Conservation (phyloP, 2,113 vertebrate genomes). For the Pao palembangensis region DNA sequence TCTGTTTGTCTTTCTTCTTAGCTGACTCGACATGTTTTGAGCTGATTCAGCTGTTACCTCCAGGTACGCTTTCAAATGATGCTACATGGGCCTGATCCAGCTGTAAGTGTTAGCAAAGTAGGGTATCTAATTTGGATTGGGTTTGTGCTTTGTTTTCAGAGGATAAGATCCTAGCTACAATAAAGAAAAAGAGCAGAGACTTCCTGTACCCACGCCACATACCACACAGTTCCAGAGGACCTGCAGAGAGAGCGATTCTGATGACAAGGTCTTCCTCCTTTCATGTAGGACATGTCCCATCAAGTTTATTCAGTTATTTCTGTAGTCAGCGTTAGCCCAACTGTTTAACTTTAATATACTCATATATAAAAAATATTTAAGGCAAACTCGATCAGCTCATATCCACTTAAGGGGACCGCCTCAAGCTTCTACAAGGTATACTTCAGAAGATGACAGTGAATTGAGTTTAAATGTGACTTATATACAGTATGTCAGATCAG, state of each 20-base stretch:
- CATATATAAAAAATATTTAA: too few species aligned
- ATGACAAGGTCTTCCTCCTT: conserved; percentile 85
- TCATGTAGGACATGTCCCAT: conserved; percentile 72
- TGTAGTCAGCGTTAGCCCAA: conserved; percentile 7
- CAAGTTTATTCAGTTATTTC: conserved; percentile 5
- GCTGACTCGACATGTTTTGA: conserved; percentile 90
- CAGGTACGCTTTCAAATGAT: conserved; percentile 80
- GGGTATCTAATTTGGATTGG: conserved; percentile 21
- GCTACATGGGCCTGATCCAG: conserved; percentile 12
- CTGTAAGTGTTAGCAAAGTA: conserved; percentile 19
- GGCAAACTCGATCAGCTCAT: too few species aligned
- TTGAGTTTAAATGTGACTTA: neutral
- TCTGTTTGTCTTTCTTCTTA: conserved; percentile 69
- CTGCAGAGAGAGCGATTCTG: conserved; percentile 81
- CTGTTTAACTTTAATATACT: too few species aligned
- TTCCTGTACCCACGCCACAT: conserved; percentile 87
- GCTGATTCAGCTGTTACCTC: conserved; percentile 88
- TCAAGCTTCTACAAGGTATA: too few species aligned
- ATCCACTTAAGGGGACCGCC: too few species aligned
- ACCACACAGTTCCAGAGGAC: conserved; percentile 65
- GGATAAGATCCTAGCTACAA: conserved; percentile 81
- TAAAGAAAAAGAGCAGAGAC: conserved; percentile 85
- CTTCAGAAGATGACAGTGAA: too few species aligned
- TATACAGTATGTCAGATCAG: conserved; percentile 8
- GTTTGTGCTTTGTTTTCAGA: conserved; percentile 63